phyloP scores from a whole-genome alignment of 2,888 invertebrate species.

The Caenorhabditis sp. region DNA sequence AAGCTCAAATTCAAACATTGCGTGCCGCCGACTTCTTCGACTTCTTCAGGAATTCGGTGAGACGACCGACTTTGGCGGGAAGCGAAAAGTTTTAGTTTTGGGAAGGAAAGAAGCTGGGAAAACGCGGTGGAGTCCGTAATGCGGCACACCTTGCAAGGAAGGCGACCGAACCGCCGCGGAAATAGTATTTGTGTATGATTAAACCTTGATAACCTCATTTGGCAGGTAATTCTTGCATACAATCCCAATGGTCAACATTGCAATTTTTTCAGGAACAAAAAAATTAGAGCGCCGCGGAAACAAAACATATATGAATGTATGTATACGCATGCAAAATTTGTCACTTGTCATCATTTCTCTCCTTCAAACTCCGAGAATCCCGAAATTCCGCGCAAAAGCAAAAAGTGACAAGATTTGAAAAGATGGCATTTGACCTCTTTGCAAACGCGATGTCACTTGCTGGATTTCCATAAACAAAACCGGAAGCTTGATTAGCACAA shows the following conservation, averaged over 20 bases:
- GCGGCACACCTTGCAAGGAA: slow-evolving; percentile 12
- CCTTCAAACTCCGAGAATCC: too few relatives aligned
- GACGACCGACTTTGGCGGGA: not conserved
- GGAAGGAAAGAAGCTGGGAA: not conserved
- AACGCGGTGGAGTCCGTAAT: not conserved
- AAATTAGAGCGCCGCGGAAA: too few relatives aligned
- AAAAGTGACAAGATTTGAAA: not conserved
- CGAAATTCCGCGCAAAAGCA: not conserved
- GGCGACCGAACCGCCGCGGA: not conserved
- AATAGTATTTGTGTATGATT: slow-evolving; percentile 14
- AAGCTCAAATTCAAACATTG: slow-evolving; percentile 64
- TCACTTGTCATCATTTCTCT: not conserved
- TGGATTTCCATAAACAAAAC: not conserved
- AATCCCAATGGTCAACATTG: slow-evolving; percentile 2
- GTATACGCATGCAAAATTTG: slow-evolving; percentile 2
- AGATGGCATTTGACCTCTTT: slow-evolving; percentile 4
- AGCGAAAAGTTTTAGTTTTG: slow-evolving; percentile 7
- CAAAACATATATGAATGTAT: too few relatives aligned
- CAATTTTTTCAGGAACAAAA: not conserved
- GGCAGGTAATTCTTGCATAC: not conserved
- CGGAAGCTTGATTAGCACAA: not conserved
- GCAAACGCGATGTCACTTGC: not conserved
- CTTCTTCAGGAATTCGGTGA: slow-evolving; percentile 54
- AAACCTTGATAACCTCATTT: slow-evolving; percentile 21
- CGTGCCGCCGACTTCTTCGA: slow-evolving; percentile 50